Evolutionary conservation across 1,140 invertebrate genomes (phyloP).

Genomic region (Bombus balteatus): DNA sequence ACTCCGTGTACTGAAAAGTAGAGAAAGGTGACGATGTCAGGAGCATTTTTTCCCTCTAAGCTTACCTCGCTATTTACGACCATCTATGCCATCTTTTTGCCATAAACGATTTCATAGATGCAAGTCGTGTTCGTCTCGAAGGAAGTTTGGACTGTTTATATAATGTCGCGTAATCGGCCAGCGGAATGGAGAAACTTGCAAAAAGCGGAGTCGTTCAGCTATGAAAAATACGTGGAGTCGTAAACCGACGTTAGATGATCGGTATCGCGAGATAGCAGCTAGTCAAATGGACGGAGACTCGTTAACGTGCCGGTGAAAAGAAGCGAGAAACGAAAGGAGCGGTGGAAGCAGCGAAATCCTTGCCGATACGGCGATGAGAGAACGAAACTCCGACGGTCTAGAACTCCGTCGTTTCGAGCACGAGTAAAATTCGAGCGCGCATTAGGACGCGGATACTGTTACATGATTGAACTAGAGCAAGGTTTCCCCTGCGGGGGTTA

Average conservation of each 20-base stretch:
- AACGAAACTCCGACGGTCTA: background rate
- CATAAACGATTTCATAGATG: no score
- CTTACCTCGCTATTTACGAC: no score
- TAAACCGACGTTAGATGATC: no score
- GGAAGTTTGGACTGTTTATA: background rate
- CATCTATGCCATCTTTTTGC: no score
- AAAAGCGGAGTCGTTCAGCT: background rate
- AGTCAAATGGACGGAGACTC: no score
- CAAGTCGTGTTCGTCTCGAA: no score
- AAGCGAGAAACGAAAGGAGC: background rate
- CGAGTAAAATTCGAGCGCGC: conserved; percentile 31
- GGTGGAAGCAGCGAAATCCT: no score
- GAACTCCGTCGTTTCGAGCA: background rate
- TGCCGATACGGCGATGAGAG: background rate
- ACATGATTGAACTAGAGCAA: conserved; percentile 59
- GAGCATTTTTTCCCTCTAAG: no score
- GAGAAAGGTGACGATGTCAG: no score
- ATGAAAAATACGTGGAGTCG: background rate
- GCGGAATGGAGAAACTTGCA: background rate
- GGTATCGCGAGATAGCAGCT: no score
- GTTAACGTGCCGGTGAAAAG: background rate
- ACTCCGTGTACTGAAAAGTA: no score
- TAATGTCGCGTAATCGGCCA: background rate
- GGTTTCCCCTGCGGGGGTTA: conserved; percentile 65
- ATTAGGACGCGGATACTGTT: conserved; percentile 58